A percentile compares a stretch with the other conserved stretches of the same genome.
These are phyloP conservation scores for Metallyticus violacea DNA, from an alignment of 2,888 invertebrate genomes.

Conservation along the genomic window DNA sequence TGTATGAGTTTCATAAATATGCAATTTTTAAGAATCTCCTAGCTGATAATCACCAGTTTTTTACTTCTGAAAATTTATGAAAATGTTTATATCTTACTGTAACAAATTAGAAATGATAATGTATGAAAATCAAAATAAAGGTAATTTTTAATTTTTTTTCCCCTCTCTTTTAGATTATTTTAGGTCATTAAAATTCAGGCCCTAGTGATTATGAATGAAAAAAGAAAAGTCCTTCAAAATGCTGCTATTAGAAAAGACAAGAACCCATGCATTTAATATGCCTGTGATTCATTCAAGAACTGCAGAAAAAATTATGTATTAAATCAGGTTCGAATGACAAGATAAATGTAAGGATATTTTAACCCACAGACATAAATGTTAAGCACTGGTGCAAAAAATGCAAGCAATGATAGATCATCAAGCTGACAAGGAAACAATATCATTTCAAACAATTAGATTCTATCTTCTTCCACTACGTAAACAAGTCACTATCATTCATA, in stretches of 20 bases:
- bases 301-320: background rate
- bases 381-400: background rate
- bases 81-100: no score
- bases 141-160: no score
- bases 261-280: background rate
- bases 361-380: background rate
- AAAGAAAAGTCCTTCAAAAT: background rate
- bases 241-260: background rate
- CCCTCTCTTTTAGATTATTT: no score
- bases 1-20: no score
- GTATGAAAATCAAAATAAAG: no score
- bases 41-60: no score
- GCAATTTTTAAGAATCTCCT: no score
- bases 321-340: background rate
- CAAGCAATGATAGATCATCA: background rate
- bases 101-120: no score
- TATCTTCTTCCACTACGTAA: background rate
- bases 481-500: background rate
- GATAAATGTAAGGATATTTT: background rate
- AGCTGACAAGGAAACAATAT: conserved; percentile 11
- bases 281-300: background rate
- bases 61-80: no score
- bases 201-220: background rate
- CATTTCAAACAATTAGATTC: background rate
- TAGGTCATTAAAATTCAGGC: no score